Evolutionary conservation across 2,888 invertebrate genomes (phyloP), one percentile per base, ranked within the genome.

Genomic region (Autographa gamma): DNA sequence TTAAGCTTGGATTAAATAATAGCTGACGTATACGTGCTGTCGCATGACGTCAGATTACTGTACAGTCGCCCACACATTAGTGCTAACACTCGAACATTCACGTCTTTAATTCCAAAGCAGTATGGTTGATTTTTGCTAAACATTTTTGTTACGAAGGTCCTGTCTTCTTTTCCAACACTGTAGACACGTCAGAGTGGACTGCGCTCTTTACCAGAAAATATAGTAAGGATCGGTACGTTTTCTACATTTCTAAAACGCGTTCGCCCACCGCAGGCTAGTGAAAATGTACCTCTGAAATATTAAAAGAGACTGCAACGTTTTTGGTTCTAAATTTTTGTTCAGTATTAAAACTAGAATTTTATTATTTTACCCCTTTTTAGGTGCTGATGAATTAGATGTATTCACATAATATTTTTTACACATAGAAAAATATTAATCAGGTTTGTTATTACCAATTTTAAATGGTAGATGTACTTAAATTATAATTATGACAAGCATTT

Each of bases 11-110:
- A 97, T 84, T 97, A 98, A 92, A 98, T 98, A 85, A 96, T 97
- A 70, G 98, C 98, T 0, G 98, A 98, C 90, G 97, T 98, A 69
- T 98, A 98, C 92, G 97, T 97, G 13, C 89, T 98, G 58, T 97
- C 98, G 86, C 97, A 98, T 87, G 16, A 48, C n/a, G 48, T 48
- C 48, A 48, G n/a, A 48, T 48, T 48, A 48, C 1, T 48, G n/a
- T 48, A 48, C 48, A 48, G n/a, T 48, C 0, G 7, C n/a, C 43
- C 43, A 43, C n/a, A n/a, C 48, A n/a, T 8, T 48, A 48, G 6
- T 14, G 43, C 3, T 48, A 48, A 16, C 3, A n/a, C n/a, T 7
- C n/a, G 0, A 16, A 48, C 48, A n/a, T n/a, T 5, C 7, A n/a
- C n/a, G 8, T 0, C 48, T n/a, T 48, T 48, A 48, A 38, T 48